Conservation (phyloP, 2,797 vertebrate genomes). For the Acanthurus leucopareius region DNA sequence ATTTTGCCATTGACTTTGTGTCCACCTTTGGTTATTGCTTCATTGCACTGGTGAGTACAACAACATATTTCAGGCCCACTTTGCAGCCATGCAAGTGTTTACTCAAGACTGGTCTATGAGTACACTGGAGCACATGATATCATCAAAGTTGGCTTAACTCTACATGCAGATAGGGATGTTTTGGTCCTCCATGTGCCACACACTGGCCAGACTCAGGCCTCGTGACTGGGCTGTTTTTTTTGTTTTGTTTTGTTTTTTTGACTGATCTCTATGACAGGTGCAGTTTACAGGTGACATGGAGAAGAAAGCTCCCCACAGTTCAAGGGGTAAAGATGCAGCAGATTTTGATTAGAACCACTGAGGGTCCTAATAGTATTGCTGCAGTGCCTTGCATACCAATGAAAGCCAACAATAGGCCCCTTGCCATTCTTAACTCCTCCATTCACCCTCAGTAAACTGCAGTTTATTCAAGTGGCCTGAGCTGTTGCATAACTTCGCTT, state of each 20-base stretch:
- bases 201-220: slow-evolving; percentile 9
- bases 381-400: slow-evolving; percentile 73
- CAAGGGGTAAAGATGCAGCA: slow-evolving; percentile 43
- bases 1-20: neutral
- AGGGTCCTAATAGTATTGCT: slow-evolving; percentile 53
- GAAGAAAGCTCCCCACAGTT: slow-evolving; percentile 56
- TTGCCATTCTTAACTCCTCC: slow-evolving; percentile 62
- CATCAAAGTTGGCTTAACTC: slow-evolving; percentile 14
- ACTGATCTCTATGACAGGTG: slow-evolving; percentile 18
- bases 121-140: slow-evolving; percentile 42
- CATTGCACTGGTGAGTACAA: neutral
- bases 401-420: slow-evolving; percentile 64
- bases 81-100: slow-evolving; percentile 40
- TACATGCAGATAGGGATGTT: slow-evolving; percentile 25
- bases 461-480: slow-evolving; percentile 70
- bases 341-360: slow-evolving; percentile 58
- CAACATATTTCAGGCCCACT: neutral
- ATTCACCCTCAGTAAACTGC: slow-evolving; percentile 68
- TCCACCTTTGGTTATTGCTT: slow-evolving; percentile 24
- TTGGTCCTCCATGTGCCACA: slow-evolving; percentile 22
- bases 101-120: slow-evolving; percentile 25
- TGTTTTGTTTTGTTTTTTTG: neutral
- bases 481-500: slow-evolving; percentile 80
- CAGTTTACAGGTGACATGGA: slow-evolving; percentile 18
- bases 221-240: slow-evolving; percentile 6